Conservation (phyloP, 2,113 vertebrate genomes). For the Dinomys branickii region DNA sequence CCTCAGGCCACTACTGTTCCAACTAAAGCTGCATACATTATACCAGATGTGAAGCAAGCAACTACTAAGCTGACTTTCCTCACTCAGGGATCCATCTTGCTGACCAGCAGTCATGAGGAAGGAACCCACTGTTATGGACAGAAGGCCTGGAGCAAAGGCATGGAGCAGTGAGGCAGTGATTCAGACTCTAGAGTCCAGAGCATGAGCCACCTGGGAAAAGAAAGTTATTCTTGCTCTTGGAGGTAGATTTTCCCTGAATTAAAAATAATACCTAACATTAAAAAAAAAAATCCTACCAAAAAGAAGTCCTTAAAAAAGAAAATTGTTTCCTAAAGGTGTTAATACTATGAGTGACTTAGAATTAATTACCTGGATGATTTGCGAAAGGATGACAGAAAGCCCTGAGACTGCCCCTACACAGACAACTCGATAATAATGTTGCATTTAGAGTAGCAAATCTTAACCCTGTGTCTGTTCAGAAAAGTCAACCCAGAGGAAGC, state of each 20-base stretch:
- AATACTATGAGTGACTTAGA: not conserved
- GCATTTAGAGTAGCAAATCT: not conserved
- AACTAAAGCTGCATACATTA: not conserved
- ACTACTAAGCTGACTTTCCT: not conserved
- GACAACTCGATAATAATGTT: not conserved
- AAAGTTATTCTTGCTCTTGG: not conserved
- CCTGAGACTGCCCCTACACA: not conserved
- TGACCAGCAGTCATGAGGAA: not conserved
- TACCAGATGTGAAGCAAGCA: not conserved
- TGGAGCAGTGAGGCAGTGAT: not conserved
- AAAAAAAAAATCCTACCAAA: slow-evolving; percentile 19
- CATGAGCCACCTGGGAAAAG: not conserved
- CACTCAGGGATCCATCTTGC: not conserved
- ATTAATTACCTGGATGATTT: not conserved
- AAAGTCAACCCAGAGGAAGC: not conserved
- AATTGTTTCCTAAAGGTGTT: slow-evolving; percentile 1
- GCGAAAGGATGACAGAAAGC: not conserved
- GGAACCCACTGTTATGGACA: not conserved
- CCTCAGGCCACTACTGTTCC: not conserved
- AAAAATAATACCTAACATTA: not conserved
- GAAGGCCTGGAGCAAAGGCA: not conserved
- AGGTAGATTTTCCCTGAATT: not conserved
- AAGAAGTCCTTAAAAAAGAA: slow-evolving; percentile 12
- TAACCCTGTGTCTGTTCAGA: not conserved
- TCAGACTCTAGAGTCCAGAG: not conserved